phyloP scores from a whole-genome alignment of 2,113 vertebrate species.

The Struthidea cinerea region DNA sequence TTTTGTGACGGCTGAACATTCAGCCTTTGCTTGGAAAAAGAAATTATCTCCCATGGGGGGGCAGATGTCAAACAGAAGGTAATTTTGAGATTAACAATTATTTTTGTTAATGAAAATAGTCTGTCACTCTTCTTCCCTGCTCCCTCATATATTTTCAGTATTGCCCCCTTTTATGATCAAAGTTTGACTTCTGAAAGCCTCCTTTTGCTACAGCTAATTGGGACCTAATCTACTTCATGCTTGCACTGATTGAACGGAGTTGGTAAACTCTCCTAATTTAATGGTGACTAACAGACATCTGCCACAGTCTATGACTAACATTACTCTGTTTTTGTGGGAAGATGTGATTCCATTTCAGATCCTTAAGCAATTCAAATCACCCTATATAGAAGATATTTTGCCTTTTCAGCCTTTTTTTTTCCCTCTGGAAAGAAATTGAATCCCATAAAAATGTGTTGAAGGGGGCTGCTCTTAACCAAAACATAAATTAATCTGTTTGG shows the following conservation, averaged over 20 bases:
- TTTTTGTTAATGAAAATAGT: not conserved
- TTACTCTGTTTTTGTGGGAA: not conserved
- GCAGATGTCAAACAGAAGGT: not conserved
- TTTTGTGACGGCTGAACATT: slow-evolving; percentile 5
- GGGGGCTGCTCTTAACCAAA: not conserved
- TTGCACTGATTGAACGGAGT: not conserved
- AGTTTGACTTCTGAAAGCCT: not conserved
- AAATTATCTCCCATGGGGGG: not conserved
- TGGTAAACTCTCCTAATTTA: not conserved
- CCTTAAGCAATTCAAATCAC: not conserved
- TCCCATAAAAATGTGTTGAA: not conserved
- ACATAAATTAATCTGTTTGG: not conserved
- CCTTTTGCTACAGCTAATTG: not conserved
- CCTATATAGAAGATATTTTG: not conserved
- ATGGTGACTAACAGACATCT: slow-evolving; percentile 31
- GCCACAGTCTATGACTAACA: not conserved
- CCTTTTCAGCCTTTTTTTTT: not conserved
- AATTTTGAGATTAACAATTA: slow-evolving; percentile 10
- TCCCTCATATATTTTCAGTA: not conserved
- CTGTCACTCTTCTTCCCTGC: not conserved
- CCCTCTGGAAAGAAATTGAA: not conserved
- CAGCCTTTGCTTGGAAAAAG: not conserved
- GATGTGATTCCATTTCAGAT: not conserved
- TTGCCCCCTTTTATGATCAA: not conserved
- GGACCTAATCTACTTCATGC: not conserved